Evolutionary conservation across 35 echinoderm and acorn worm species (phyloP).

Genomic region (Apostichopus parvimensis): DNA sequence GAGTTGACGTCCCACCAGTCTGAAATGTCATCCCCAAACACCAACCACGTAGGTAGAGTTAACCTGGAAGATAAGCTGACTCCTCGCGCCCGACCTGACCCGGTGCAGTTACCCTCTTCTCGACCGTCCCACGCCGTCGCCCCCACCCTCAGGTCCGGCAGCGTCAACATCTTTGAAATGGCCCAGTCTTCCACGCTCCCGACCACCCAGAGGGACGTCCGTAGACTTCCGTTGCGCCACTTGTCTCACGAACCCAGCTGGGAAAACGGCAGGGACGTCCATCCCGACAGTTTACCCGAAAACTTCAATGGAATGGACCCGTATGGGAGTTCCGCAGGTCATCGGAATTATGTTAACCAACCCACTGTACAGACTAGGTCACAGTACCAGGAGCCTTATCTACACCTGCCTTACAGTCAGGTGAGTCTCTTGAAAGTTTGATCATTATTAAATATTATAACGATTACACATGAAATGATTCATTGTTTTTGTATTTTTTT

Average conservation of each 20-base stretch:
- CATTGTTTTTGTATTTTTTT: too few species aligned
- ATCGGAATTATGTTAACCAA: not conserved
- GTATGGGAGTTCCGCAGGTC: conserved; percentile 1
- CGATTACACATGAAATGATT: too few species aligned
- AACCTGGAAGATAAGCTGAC: conserved; percentile 69
- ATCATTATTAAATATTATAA: too few species aligned
- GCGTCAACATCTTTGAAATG: conserved; percentile 47
- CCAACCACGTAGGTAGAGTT: not conserved
- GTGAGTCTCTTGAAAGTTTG: not conserved
- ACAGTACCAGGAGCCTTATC: not conserved
- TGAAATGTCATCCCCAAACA: conserved; percentile 53
- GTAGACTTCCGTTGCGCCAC: not conserved
- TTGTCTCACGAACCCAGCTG: conserved; percentile 9
- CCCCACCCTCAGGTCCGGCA: conserved; percentile 13
- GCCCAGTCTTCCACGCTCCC: conserved; percentile 1
- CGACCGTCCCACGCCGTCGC: conserved; percentile 1
- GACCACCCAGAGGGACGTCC: not conserved
- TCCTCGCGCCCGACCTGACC: conserved; percentile 86
- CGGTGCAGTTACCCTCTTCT: not conserved
- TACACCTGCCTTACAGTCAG: not conserved
- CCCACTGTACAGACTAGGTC: not conserved
- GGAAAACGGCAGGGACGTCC: not conserved
- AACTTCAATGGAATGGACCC: not conserved
- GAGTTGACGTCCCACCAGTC: conserved; percentile 53
- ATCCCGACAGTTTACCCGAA: not conserved